Evolutionary conservation across 2,888 invertebrate genomes (phyloP).

Genomic region (Digitonthophagus gazella): DNA sequence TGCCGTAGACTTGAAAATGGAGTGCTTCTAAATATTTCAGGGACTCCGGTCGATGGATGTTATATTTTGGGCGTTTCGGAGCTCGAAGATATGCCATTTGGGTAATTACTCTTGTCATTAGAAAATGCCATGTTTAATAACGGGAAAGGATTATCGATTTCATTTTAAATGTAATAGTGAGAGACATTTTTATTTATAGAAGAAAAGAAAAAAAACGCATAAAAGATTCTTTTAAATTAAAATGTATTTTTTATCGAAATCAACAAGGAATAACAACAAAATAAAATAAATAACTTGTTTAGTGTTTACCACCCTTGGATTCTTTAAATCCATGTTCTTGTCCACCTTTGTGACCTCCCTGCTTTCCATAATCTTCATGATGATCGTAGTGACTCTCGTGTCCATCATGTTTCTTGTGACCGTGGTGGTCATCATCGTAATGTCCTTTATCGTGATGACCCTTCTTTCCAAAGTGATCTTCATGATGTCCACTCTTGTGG

Average conservation of each 20-base stretch:
- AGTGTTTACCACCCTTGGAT: conserved; percentile 22
- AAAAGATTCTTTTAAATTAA: conserved; percentile 30
- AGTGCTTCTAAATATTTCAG: not conserved
- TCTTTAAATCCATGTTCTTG: conserved; percentile 65
- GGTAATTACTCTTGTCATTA: not conserved
- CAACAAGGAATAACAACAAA: conserved; percentile 12
- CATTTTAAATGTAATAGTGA: too few relatives aligned
- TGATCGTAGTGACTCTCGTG: conserved; percentile 47
- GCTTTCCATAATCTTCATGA: conserved; percentile 73
- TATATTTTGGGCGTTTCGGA: not conserved
- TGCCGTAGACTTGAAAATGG: not conserved
- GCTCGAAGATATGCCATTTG: too few relatives aligned
- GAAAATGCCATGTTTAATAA: too few relatives aligned
- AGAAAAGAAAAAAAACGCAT: conserved; percentile 7
- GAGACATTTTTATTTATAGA: too few relatives aligned
- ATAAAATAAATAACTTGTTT: conserved; percentile 13
- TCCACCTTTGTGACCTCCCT: conserved; percentile 76
- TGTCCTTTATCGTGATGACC: conserved; percentile 78
- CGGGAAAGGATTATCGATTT: too few relatives aligned
- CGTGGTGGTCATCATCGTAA: conserved; percentile 75
- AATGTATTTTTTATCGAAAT: conserved; percentile 50
- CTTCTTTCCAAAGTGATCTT: conserved; percentile 77
- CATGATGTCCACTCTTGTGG: conserved; percentile 72
- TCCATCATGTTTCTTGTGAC: conserved; percentile 75
- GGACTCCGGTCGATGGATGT: not conserved